Conservation (phyloP, 2,113 vertebrate genomes). For the Xyliphius kryptos region DNA sequence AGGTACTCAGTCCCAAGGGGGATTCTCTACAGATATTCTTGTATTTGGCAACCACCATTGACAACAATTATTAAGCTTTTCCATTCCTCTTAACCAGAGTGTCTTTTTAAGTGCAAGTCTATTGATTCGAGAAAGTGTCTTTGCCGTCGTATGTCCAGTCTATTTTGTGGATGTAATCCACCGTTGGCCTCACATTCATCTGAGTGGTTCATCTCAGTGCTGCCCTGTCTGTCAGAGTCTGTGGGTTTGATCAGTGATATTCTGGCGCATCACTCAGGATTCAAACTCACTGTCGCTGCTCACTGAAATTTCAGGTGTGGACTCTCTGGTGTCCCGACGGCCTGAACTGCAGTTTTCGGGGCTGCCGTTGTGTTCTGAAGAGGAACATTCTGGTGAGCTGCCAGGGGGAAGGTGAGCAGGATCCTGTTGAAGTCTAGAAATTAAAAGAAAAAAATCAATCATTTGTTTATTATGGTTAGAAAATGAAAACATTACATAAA, state of each 20-base stretch:
- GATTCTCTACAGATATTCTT: conserved; percentile 2
- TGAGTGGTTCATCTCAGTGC: too few species aligned
- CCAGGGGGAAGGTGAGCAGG: conserved; percentile 50
- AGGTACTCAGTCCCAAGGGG: too few species aligned
- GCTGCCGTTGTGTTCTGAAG: conserved; percentile 56
- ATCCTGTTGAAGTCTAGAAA: conserved; percentile 61
- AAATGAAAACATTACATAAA: too few species aligned
- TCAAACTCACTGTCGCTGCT: conserved; percentile 74
- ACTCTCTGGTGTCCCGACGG: conserved; percentile 48
- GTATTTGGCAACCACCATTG: conserved; percentile 14
- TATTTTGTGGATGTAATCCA: too few species aligned
- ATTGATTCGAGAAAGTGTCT: not conserved
- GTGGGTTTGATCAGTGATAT: not conserved
- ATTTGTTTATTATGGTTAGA: not conserved
- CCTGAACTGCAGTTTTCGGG: conserved; percentile 60
- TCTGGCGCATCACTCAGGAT: conserved; percentile 47
- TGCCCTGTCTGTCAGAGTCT: not conserved
- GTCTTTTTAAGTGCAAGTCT: conserved; percentile 55
- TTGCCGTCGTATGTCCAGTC: not conserved
- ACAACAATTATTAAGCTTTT: not conserved
- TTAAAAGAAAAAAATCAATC: not conserved
- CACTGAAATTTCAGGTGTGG: conserved; percentile 65
- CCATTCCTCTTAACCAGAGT: not conserved
- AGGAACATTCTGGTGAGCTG: conserved; percentile 51
- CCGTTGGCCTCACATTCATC: too few species aligned